Percentiles rank a stretch among this genome's conserved stretches.
These are phyloP conservation scores for cat (Felis catus) DNA, from an alignment of 2,113 vertebrate genomes.

Conservation along the genomic window DNA sequence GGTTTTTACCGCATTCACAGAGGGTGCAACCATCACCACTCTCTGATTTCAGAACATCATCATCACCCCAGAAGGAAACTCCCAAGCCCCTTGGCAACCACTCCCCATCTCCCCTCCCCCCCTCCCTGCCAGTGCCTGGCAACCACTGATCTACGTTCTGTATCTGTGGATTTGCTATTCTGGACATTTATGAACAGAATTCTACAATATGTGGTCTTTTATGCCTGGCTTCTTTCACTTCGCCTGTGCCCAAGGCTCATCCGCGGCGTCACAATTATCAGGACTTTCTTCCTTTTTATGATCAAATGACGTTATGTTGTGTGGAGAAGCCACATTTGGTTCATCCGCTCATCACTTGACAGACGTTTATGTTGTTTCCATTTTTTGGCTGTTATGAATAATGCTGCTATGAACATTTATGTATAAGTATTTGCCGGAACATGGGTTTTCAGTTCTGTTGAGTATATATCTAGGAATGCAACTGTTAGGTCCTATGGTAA, in stretches of 20 bases:
- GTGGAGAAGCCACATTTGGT: neutral
- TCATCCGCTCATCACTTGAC: neutral
- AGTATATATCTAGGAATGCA: neutral
- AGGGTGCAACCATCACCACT: neutral
- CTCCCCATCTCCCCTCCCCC: neutral
- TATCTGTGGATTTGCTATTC: neutral
- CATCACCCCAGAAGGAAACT: neutral
- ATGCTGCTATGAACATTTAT: neutral
- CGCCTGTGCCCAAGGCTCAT: neutral
- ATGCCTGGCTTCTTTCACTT: neutral
- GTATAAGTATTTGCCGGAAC: neutral
- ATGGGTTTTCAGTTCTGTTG: neutral
- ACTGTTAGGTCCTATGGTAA: neutral
- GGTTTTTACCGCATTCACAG: neutral
- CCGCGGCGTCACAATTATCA: neutral
- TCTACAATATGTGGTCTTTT: neutral
- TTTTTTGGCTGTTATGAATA: neutral
- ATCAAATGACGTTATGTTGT: neutral
- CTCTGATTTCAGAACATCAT: neutral
- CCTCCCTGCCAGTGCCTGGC: neutral
- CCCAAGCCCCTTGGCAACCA: neutral
- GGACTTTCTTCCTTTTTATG: neutral
- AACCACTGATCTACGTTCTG: neutral
- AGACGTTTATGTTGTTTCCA: neutral
- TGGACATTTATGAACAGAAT: neutral